These are phyloP conservation scores for Cydia strobilella DNA, from an alignment of 1,140 invertebrate genomes.

Conservation along the genomic window DNA sequence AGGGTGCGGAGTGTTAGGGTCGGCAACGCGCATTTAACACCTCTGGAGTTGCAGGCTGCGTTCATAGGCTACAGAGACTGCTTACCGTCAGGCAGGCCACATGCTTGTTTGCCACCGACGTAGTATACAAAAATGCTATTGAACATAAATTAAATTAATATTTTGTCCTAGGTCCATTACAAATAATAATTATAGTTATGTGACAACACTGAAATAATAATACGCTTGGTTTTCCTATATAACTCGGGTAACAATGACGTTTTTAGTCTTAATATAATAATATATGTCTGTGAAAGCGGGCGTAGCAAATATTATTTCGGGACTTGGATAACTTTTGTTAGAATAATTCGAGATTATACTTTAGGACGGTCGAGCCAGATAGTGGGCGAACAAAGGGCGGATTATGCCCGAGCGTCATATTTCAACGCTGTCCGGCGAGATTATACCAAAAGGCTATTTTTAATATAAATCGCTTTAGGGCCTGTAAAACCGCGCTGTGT, in stretches of 20 bases:
- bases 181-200: no score
- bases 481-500: not conserved
- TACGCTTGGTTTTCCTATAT: slow-evolving; percentile 2
- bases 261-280: not conserved
- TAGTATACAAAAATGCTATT: no score
- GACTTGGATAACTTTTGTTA: slow-evolving; percentile 30
- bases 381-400: slow-evolving; percentile 29
- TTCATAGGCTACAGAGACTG: no score
- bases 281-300: not conserved
- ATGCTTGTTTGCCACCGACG: no score
- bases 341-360: slow-evolving; percentile 32
- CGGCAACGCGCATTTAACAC: no score
- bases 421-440: slow-evolving; percentile 9
- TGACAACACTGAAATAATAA: not conserved
- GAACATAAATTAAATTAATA: no score
- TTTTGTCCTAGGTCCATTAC: no score
- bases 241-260: not conserved
- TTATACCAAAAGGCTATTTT: slow-evolving; percentile 30
- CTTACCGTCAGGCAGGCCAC: no score
- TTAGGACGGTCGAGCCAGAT: slow-evolving; percentile 20
- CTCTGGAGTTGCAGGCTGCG: no score
- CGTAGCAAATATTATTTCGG: slow-evolving; percentile 19
- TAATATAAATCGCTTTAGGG: slow-evolving; percentile 23
- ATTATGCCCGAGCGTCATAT: slow-evolving; percentile 19
- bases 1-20: no score